phyloP scores from a whole-genome alignment of 2,113 vertebrate species.

The Misgurnus anguillicaudatus region DNA sequence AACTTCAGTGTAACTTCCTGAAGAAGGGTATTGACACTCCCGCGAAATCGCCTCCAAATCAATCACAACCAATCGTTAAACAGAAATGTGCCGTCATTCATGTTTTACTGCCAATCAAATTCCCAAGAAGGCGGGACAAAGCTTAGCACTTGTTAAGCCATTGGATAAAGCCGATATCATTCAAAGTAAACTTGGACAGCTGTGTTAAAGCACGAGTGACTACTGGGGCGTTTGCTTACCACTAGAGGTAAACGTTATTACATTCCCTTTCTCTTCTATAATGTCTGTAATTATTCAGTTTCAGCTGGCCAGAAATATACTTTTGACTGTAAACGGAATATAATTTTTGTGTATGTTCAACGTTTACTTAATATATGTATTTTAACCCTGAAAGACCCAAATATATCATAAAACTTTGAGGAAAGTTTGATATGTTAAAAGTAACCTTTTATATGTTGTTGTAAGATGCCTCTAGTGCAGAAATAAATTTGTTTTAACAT shows the following conservation, averaged over 20 bases:
- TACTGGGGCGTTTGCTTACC: background rate
- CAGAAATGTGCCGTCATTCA: background rate
- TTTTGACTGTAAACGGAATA: too few species aligned
- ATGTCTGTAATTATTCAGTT: background rate
- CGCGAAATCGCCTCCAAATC: background rate
- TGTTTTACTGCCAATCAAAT: constrained; percentile 31
- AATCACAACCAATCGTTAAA: constrained; percentile 16
- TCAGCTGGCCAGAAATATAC: background rate
- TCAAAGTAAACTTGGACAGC: background rate
- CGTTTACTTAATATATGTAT: too few species aligned
- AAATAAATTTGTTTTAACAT: too few species aligned
- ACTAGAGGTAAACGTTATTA: background rate
- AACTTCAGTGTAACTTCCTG: constrained; percentile 25
- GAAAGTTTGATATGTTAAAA: too few species aligned
- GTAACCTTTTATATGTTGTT: too few species aligned
- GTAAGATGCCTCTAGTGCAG: too few species aligned
- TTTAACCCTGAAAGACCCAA: too few species aligned
- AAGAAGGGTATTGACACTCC: constrained; percentile 27
- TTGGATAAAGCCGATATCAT: background rate
- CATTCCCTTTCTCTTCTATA: background rate
- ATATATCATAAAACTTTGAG: too few species aligned
- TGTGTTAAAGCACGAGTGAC: background rate
- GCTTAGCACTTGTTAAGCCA: background rate
- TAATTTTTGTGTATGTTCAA: too few species aligned
- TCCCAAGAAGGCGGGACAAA: constrained; percentile 1